These are phyloP conservation scores for Callochromis pleurospilus DNA, from an alignment of 2,113 vertebrate species.

Conservation along the genomic window DNA sequence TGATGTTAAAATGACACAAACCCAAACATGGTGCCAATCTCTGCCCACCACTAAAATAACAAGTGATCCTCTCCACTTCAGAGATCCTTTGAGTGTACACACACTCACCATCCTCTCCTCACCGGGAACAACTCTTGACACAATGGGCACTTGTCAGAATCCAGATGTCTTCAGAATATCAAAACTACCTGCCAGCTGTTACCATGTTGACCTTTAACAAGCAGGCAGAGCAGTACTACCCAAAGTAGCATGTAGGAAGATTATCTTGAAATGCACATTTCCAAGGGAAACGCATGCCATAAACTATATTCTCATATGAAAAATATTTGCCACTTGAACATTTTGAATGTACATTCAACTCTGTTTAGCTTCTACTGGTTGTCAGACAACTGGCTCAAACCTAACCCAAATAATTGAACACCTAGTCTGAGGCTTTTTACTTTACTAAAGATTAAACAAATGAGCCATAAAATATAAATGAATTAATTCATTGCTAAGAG, in stretches of 20 bases:
- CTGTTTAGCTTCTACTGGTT: not conserved
- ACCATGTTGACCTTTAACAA: not conserved
- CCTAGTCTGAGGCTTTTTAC: not conserved
- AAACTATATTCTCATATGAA: not conserved
- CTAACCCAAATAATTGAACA: not conserved
- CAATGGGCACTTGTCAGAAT: not conserved
- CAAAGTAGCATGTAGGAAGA: not conserved
- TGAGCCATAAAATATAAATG: not conserved
- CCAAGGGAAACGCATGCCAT: not conserved
- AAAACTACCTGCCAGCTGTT: not conserved
- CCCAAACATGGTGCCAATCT: slow-evolving; percentile 7
- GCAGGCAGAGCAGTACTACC: not conserved
- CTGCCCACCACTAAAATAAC: slow-evolving; percentile 9
- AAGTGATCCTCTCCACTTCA: not conserved
- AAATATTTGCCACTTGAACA: not conserved
- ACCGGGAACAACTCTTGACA: not conserved
- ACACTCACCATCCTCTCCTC: not conserved
- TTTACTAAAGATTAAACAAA: not conserved
- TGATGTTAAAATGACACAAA: slow-evolving; percentile 16
- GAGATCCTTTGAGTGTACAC: not conserved
- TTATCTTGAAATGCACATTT: not conserved
- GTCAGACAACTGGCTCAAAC: not conserved
- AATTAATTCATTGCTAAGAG: not conserved
- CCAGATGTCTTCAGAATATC: not conserved
- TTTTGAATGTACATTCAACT: not conserved